These are phyloP conservation scores for Fopius arisanus DNA, from an alignment of 1,140 invertebrate species.

Conservation along the genomic window DNA sequence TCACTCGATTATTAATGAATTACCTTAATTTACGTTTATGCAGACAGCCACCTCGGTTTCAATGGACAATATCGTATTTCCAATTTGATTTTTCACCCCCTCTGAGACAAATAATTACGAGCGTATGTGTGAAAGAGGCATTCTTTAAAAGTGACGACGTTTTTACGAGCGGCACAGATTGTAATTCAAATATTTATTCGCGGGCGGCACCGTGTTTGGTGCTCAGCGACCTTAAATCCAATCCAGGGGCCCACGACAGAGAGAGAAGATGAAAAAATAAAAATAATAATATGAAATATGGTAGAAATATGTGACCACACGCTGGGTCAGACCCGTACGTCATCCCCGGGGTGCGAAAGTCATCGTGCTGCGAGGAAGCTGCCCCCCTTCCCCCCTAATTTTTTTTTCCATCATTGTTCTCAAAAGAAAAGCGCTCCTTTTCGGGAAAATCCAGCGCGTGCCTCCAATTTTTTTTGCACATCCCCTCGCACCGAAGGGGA, in stretches of 20 bases:
- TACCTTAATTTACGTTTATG: background rate
- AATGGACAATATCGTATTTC: constrained; percentile 1
- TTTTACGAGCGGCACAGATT: constrained; percentile 56
- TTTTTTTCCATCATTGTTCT: constrained; percentile 11
- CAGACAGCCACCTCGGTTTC: background rate
- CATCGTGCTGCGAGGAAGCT: constrained; percentile 24
- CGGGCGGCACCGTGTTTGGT: constrained; percentile 37
- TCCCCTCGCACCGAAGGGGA: background rate
- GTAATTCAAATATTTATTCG: constrained; percentile 61
- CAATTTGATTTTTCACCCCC: constrained; percentile 5
- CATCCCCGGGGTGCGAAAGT: constrained; percentile 51
- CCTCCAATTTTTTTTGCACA: background rate
- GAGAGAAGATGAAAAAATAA: background rate
- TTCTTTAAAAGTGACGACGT: constrained; percentile 58
- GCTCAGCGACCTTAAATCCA: constrained; percentile 17
- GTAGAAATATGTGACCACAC: constrained; percentile 40
- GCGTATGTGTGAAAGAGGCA: constrained; percentile 32
- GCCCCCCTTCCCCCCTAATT: constrained; percentile 2
- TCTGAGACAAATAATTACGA: constrained; percentile 4
- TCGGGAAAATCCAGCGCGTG: background rate
- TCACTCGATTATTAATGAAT: background rate
- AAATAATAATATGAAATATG: no score
- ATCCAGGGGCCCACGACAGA: constrained; percentile 16
- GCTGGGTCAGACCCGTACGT: constrained; percentile 58
- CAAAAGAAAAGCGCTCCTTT: background rate